These are phyloP conservation scores for Plebejus melissa DNA, from an alignment of 2,888 invertebrate species.

Conservation along the genomic window DNA sequence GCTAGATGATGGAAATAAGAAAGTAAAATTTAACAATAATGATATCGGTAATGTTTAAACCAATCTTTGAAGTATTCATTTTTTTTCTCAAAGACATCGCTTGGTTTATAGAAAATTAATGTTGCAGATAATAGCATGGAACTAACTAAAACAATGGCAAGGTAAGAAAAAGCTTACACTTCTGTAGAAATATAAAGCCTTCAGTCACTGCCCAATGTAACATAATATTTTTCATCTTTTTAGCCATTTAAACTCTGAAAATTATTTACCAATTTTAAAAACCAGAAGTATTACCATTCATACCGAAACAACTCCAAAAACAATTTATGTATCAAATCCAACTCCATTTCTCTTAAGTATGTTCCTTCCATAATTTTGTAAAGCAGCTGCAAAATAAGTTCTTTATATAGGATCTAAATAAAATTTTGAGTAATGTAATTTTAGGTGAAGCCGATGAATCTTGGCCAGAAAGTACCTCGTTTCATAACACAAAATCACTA, in stretches of 20 bases:
- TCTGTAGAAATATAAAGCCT: no score
- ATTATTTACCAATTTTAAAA: background rate
- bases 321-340: conserved; percentile 45
- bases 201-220: background rate
- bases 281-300: conserved; percentile 18
- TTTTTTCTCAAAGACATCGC: background rate
- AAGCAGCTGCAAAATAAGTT: background rate
- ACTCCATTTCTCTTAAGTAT: conserved; percentile 56
- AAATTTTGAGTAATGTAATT: conserved; percentile 20
- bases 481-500: conserved; percentile 46
- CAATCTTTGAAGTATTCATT: conserved; percentile 17
- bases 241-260: background rate
- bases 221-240: background rate
- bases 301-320: conserved; percentile 28
- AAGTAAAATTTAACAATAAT: conserved; percentile 57
- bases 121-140: conserved; percentile 18
- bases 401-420: background rate
- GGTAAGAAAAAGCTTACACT: background rate
- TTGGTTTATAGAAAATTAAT: conserved; percentile 18
- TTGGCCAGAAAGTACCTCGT: conserved; percentile 54
- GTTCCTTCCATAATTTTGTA: conserved; percentile 36
- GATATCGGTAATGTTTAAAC: conserved; percentile 53
- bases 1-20: conserved; percentile 50
- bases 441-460: conserved; percentile 59
- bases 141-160: background rate